These are phyloP conservation scores for Prorops nasuta DNA, from an alignment of 1,140 invertebrate genomes.

Conservation along the genomic window DNA sequence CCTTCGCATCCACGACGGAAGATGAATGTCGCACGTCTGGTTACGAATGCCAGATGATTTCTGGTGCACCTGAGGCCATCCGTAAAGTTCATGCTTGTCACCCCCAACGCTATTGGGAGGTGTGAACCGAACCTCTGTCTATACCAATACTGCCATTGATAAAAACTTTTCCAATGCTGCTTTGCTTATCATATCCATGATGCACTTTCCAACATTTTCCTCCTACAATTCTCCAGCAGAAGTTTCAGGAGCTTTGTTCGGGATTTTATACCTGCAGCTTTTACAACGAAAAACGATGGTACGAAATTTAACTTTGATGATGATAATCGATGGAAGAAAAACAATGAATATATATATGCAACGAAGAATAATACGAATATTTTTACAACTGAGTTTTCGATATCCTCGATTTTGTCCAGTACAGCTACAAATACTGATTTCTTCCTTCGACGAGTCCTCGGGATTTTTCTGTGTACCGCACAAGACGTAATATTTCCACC, in stretches of 20 bases:
- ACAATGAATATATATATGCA: no score
- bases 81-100: constrained; percentile 36
- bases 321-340: no score
- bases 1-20: constrained; percentile 33
- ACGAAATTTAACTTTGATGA: no score
- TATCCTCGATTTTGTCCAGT: constrained; percentile 20
- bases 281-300: no score
- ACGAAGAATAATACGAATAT: no score
- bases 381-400: neutral
- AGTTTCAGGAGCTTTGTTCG: no score
- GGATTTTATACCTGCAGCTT: no score
- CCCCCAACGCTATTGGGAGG: constrained; percentile 12
- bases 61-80: constrained; percentile 47
- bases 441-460: constrained; percentile 34
- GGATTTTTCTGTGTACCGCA: constrained; percentile 25
- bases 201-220: no score
- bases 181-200: no score
- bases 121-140: neutral
- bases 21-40: constrained; percentile 45
- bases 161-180: no score
- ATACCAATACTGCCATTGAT: no score
- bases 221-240: no score
- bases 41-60: constrained; percentile 44
- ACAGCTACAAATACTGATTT: constrained; percentile 27
- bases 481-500: constrained; percentile 51